phyloP scores from a whole-genome alignment of 1,140 invertebrate species.

The Rhopalosiphum maidis region DNA sequence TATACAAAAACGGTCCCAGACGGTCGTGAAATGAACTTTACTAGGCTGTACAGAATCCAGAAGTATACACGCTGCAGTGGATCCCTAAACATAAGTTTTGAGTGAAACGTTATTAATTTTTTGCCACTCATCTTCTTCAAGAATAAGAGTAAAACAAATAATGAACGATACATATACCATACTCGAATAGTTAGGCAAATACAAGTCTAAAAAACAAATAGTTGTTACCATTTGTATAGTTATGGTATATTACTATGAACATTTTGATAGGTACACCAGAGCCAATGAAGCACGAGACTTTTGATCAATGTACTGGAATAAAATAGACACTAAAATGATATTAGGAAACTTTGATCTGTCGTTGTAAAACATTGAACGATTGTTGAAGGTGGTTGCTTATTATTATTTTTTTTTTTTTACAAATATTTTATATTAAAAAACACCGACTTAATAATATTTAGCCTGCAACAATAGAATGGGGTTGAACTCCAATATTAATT shows the following conservation, averaged over 20 bases:
- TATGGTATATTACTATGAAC: neutral
- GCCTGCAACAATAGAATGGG: neutral
- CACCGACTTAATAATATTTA: neutral
- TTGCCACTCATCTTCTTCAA: neutral
- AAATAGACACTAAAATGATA: neutral
- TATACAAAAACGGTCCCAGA: neutral
- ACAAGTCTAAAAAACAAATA: neutral
- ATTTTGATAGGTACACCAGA: neutral
- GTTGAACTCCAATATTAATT: neutral
- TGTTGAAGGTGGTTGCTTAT: too few relatives aligned
- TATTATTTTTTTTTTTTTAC: too few relatives aligned
- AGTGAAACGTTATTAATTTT: neutral
- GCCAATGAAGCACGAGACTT: neutral
- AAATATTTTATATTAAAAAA: too few relatives aligned
- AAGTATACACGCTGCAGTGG: neutral
- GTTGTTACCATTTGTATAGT: neutral
- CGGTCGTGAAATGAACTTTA: neutral
- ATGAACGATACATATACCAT: neutral
- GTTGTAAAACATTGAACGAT: neutral
- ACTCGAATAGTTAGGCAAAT: neutral
- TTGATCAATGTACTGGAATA: neutral
- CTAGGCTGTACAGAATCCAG: neutral
- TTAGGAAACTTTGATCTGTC: neutral
- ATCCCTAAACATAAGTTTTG: neutral
- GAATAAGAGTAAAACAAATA: neutral